These are phyloP conservation scores for Macquaria ambigua DNA, from an alignment of 2,113 vertebrate genomes.

Conservation along the genomic window DNA sequence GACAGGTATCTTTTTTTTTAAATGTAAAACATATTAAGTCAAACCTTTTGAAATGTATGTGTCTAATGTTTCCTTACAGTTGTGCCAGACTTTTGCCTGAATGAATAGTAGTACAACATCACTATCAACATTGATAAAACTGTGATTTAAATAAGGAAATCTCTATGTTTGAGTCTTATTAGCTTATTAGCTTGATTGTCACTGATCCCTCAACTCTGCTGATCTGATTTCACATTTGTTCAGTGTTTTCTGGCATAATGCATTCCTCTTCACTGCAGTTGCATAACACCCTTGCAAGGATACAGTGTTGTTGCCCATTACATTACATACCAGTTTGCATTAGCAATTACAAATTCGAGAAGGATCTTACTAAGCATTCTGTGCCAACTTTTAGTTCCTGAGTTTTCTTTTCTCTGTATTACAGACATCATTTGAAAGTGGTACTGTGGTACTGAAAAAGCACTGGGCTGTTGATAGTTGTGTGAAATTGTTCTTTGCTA, in stretches of 20 bases:
- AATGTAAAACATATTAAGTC: not conserved
- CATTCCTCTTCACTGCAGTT: not conserved
- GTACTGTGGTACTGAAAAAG: not conserved
- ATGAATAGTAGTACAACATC: not conserved
- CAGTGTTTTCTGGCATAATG: not conserved
- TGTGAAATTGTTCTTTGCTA: not conserved
- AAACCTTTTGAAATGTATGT: not conserved
- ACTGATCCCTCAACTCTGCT: not conserved
- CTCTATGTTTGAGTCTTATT: not conserved
- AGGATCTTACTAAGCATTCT: not conserved
- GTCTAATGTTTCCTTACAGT: no score
- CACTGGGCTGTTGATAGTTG: not conserved
- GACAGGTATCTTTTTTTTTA: no score
- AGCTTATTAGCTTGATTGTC: not conserved
- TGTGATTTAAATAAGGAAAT: not conserved
- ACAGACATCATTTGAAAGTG: not conserved
- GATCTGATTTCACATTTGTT: not conserved
- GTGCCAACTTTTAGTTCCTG: no score
- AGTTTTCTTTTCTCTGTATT: not conserved
- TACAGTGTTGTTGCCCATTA: not conserved
- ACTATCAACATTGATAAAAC: not conserved
- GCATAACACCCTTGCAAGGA: not conserved
- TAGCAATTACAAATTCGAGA: not conserved
- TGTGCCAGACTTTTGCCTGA: not conserved
- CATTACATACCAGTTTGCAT: not conserved